These are phyloP conservation scores for Oxyruncus cristatus DNA, from an alignment of 2,113 vertebrate genomes.

Conservation along the genomic window DNA sequence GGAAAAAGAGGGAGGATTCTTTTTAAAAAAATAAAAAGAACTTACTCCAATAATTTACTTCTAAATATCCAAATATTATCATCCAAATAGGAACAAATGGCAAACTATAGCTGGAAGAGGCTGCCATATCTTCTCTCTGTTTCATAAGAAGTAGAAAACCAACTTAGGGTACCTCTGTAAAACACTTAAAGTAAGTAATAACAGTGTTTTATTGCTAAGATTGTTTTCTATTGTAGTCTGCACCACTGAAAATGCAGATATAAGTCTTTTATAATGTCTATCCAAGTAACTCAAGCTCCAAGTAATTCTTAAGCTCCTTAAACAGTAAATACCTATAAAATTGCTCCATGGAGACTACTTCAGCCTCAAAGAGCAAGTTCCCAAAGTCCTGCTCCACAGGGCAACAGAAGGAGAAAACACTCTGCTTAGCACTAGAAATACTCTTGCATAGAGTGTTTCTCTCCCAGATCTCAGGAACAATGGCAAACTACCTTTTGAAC, in stretches of 20 bases:
- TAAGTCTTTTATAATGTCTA: background rate
- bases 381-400: background rate
- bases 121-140: background rate
- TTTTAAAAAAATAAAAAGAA: background rate
- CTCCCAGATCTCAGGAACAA: background rate
- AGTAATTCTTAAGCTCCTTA: background rate
- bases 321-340: background rate
- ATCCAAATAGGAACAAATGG: background rate
- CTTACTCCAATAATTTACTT: background rate
- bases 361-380: background rate
- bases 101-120: background rate
- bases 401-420: background rate
- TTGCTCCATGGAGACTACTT: background rate
- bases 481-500: background rate
- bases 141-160: background rate
- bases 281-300: background rate
- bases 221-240: background rate
- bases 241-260: background rate
- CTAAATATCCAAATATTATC: background rate
- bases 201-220: background rate
- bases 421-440: background rate
- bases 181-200: background rate
- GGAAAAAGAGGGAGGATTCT: fast-evolving
- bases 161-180: background rate
- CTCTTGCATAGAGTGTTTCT: background rate